Conservation (phyloP, 2,797 vertebrate species). For the Manis pentadactyla region DNA sequence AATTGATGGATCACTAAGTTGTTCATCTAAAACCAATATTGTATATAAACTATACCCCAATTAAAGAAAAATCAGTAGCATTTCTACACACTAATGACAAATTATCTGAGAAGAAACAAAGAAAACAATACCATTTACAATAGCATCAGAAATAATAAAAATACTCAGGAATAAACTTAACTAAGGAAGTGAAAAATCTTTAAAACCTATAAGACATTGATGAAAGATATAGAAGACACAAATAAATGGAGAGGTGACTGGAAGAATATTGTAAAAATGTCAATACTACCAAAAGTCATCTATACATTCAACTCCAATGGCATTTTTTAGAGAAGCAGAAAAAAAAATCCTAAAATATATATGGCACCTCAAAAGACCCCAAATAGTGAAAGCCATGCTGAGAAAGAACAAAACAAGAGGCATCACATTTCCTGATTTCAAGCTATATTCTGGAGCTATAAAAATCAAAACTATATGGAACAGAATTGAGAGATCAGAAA, state of each 20-base stretch:
- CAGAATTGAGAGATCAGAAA: not conserved
- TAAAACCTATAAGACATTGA: not conserved
- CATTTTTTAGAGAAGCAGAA: not conserved
- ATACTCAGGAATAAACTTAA: not conserved
- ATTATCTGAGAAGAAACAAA: not conserved
- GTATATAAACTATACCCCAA: not conserved
- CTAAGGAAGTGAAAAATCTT: not conserved
- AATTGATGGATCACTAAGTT: no score
- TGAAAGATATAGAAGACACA: not conserved
- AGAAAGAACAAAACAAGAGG: not conserved
- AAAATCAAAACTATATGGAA: not conserved
- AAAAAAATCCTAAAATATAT: not conserved
- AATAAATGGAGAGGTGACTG: not conserved
- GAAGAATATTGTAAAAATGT: not conserved
- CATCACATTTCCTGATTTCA: not conserved
- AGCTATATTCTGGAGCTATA: no score
- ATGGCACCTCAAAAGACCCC: not conserved
- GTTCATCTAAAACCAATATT: no score
- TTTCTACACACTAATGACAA: not conserved
- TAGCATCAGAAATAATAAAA: not conserved
- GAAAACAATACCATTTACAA: not conserved
- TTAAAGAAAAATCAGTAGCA: not conserved
- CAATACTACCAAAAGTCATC: not conserved
- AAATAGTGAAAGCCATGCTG: not conserved
- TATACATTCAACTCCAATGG: not conserved